Conservation (phyloP, 2,888 invertebrate species). For the Neoascia interrupta region DNA sequence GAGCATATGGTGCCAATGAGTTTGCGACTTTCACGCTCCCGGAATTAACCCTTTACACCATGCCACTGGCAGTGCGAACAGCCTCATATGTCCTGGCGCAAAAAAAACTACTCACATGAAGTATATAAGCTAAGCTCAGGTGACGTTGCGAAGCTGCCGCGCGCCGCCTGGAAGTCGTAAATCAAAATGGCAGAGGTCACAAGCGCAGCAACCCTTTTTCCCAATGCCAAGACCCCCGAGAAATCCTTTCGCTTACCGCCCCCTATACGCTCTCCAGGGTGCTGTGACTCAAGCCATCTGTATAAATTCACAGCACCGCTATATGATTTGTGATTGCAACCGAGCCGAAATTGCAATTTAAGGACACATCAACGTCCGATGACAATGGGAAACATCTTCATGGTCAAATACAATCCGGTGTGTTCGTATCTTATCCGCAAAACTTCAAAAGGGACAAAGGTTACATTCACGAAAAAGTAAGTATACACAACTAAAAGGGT, state of each 20-base stretch:
- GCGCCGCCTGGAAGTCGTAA: conserved; percentile 65
- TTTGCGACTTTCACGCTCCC: conserved; percentile 72
- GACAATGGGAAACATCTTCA: conserved; percentile 39
- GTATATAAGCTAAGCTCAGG: conserved; percentile 61
- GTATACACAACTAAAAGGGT: conserved; percentile 38
- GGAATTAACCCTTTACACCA: conserved; percentile 42
- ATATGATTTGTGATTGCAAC: conserved; percentile 66
- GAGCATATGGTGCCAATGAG: conserved; percentile 80
- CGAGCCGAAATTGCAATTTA: conserved; percentile 65
- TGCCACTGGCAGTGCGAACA: conserved; percentile 1
- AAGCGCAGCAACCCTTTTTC: conserved; percentile 46
- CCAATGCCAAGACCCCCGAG: conserved; percentile 6
- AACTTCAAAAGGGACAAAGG: too few species aligned
- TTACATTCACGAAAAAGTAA: background rate
- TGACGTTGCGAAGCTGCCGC: conserved; percentile 38
- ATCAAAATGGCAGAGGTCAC: conserved; percentile 59
- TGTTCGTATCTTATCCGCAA: background rate
- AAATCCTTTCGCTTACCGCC: conserved; percentile 32
- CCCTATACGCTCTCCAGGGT: background rate
- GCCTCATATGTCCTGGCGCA: conserved; percentile 29
- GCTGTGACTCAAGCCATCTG: conserved; percentile 62
- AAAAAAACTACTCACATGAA: conserved; percentile 24
- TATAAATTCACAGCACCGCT: conserved; percentile 48
- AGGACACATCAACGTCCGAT: conserved; percentile 37
- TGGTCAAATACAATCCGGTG: conserved; percentile 39